A percentile compares a stretch with the other conserved stretches of the same genome.
Conservation (phyloP, 2,113 vertebrate genomes). For the Buteo buteo region DNA sequence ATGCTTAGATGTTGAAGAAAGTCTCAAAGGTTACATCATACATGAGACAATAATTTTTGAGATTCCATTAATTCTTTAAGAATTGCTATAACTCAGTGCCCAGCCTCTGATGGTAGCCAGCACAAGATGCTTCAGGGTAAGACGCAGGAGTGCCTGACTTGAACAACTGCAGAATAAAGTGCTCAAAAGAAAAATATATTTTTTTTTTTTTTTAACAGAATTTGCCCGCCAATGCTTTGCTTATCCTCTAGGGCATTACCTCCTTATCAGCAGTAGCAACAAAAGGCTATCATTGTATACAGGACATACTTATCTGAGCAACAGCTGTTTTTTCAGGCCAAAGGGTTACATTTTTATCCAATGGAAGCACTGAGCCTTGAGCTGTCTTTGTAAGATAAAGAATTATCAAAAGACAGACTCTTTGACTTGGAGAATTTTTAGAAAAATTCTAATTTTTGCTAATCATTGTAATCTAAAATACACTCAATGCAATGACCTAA, state of each 20-base stretch:
- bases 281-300: not conserved
- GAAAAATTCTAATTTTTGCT: not conserved
- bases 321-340: not conserved
- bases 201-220: not conserved
- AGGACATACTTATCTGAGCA: conserved; percentile 4
- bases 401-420: not conserved
- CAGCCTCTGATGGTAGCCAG: not conserved
- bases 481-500: not conserved
- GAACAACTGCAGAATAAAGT: not conserved
- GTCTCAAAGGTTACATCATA: not conserved
- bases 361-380: not conserved
- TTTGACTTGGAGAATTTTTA: conserved; percentile 15
- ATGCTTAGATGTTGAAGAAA: not conserved
- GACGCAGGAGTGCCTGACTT: not conserved
- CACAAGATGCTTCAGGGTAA: not conserved
- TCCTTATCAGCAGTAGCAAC: conserved; percentile 7
- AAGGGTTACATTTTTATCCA: conserved; percentile 4
- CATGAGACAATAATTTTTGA: not conserved
- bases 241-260: not conserved
- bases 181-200: not conserved
- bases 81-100: not conserved
- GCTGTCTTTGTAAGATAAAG: conserved; percentile 25
- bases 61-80: not conserved
- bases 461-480: not conserved
- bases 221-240: not conserved